These are phyloP conservation scores for Drosophila nr. fundita DNA, from an alignment of 2,888 invertebrate species.

Conservation along the genomic window DNA sequence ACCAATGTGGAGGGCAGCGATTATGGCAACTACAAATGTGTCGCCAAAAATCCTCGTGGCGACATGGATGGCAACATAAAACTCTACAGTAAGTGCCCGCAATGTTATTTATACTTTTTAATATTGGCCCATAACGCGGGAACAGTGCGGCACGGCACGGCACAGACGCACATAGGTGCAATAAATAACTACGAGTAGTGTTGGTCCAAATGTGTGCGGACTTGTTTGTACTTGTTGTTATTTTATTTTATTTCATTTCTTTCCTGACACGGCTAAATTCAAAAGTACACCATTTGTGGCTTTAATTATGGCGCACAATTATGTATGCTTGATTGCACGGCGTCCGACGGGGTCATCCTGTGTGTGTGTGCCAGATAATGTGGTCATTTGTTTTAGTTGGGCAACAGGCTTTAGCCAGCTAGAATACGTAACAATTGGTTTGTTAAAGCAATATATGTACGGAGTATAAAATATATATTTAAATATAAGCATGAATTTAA, in stretches of 20 bases:
- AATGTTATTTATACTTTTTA: slow-evolving; percentile 71
- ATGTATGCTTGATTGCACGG: slow-evolving; percentile 34
- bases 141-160: slow-evolving; percentile 3
- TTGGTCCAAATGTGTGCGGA: slow-evolving; percentile 22
- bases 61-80: slow-evolving; percentile 96
- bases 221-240: slow-evolving; percentile 1
- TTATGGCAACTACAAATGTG: slow-evolving; percentile 95
- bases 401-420: slow-evolving; percentile 19
- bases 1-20: slow-evolving; percentile 91
- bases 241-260: background rate
- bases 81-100: slow-evolving; percentile 91
- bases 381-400: slow-evolving; percentile 45
- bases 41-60: slow-evolving; percentile 94
- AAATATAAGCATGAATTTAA: background rate
- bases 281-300: slow-evolving; percentile 69
- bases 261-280: slow-evolving; percentile 41
- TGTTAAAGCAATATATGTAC: background rate
- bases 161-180: slow-evolving; percentile 6
- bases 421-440: background rate
- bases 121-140: slow-evolving; percentile 48
- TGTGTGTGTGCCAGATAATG: slow-evolving; percentile 43
- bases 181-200: slow-evolving; percentile 62
- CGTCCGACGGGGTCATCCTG: slow-evolving; percentile 8
- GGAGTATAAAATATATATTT: background rate
- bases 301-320: slow-evolving; percentile 68